phyloP scores from a whole-genome alignment of 2,113 vertebrate species.

The Mobula hypostoma region DNA sequence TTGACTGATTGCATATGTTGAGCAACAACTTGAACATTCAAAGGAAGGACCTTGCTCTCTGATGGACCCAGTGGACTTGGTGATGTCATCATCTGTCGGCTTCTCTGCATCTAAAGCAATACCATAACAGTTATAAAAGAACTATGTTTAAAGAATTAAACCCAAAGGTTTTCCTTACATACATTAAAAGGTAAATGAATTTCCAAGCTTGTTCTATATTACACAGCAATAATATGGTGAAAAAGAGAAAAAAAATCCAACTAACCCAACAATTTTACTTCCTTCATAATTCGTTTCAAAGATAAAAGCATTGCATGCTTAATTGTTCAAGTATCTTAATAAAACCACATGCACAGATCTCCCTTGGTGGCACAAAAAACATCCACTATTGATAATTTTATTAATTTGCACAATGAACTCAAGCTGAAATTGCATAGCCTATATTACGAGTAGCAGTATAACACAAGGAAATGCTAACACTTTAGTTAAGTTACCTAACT shows the following conservation, averaged over 20 bases:
- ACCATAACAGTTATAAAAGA: conserved; percentile 37
- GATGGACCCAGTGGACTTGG: conserved; percentile 72
- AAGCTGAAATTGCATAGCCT: neutral
- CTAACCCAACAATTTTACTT: neutral
- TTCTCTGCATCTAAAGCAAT: conserved; percentile 71
- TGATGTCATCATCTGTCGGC: conserved; percentile 78
- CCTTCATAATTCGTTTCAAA: neutral
- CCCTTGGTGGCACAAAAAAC: too few species aligned
- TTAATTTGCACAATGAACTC: neutral
- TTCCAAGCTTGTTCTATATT: neutral
- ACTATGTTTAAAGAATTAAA: neutral
- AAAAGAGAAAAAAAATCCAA: neutral
- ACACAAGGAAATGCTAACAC: too few species aligned
- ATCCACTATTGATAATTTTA: neutral
- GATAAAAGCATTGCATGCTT: neutral
- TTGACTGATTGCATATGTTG: conserved; percentile 85
- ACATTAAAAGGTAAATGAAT: neutral
- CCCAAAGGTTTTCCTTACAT: neutral
- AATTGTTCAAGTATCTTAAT: conserved; percentile 2
- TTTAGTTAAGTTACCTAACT: too few species aligned
- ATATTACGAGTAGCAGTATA: neutral
- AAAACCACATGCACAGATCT: neutral
- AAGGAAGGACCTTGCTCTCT: conserved; percentile 82
- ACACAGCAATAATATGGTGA: neutral
- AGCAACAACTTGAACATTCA: conserved; percentile 92